Conservation (phyloP, 1,140 invertebrate species). For the Protaetia brevitarsis region DNA sequence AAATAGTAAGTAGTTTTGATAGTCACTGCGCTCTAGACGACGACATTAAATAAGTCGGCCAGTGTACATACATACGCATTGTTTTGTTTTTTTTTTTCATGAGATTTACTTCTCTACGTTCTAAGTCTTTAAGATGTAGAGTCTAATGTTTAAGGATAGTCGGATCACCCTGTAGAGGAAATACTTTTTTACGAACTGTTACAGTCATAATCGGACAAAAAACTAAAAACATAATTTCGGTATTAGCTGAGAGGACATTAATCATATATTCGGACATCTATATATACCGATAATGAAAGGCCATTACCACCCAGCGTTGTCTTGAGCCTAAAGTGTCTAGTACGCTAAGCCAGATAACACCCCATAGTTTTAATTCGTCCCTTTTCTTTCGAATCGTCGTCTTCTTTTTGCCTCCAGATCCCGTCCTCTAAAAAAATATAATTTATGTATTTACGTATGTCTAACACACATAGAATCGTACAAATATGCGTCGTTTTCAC, state of each 20-base stretch:
- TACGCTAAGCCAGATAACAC: slow-evolving; percentile 12
- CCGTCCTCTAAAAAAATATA: slow-evolving; percentile 3
- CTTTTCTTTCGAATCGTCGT: background rate
- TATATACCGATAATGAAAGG: slow-evolving; percentile 9
- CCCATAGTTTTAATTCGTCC: slow-evolving; percentile 14
- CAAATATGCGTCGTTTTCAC: background rate
- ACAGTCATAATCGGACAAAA: slow-evolving; percentile 3
- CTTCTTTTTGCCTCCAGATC: background rate
- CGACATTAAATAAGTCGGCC: too few species aligned
- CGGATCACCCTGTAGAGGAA: background rate
- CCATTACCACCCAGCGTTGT: slow-evolving; percentile 12
- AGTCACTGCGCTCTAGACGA: too few species aligned
- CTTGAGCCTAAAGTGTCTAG: slow-evolving; percentile 1
- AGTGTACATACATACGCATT: too few species aligned
- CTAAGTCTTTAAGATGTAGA: too few species aligned
- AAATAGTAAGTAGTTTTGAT: too few species aligned
- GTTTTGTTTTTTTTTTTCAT: too few species aligned
- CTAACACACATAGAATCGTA: background rate
- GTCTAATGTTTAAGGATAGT: background rate
- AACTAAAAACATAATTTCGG: slow-evolving; percentile 13
- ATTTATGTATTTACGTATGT: slow-evolving; percentile 6
- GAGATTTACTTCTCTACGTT: background rate
- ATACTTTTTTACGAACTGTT: background rate
- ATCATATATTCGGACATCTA: slow-evolving; percentile 15
- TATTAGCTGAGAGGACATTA: slow-evolving; percentile 13